Conservation (phyloP, 2,113 vertebrate species). For the Xyrauchen texanus region DNA sequence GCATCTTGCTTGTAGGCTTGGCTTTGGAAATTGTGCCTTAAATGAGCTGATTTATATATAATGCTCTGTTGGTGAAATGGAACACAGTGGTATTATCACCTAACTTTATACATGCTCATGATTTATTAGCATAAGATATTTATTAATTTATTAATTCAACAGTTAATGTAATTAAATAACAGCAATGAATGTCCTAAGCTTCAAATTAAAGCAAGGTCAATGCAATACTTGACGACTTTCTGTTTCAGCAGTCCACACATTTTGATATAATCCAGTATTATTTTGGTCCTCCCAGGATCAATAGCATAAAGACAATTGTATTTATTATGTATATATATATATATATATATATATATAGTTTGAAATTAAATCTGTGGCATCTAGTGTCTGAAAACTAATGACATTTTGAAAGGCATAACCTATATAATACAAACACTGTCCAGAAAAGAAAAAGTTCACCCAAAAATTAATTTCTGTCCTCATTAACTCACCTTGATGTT, state of each 20-base stretch:
- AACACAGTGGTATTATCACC: constrained; percentile 41
- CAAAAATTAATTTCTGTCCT: too few species aligned
- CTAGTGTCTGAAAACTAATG: constrained; percentile 61
- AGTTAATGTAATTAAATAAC: constrained; percentile 60
- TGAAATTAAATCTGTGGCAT: constrained; percentile 71
- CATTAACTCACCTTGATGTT: too few species aligned
- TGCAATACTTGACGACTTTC: constrained; percentile 69
- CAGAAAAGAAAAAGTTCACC: constrained; percentile 4
- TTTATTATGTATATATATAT: constrained; percentile 74
- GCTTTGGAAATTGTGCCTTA: constrained; percentile 44
- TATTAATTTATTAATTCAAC: constrained; percentile 41
- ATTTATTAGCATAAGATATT: constrained; percentile 25
- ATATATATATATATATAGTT: constrained; percentile 68
- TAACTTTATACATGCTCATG: constrained; percentile 34
- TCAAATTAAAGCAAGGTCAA: constrained; percentile 66
- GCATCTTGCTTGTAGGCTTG: constrained; percentile 50
- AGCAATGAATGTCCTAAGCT: constrained; percentile 40
- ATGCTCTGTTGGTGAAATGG: constrained; percentile 51
- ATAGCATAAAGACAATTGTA: constrained; percentile 72
- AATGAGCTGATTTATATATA: constrained; percentile 54
- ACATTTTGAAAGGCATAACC: constrained; percentile 58
- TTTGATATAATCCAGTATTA: constrained; percentile 64
- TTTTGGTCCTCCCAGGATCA: constrained; percentile 69
- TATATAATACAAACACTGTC: constrained; percentile 30
- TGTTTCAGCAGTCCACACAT: constrained; percentile 69